A percentile compares a stretch with the other conserved stretches of the same genome.
Conservation (phyloP, 2,113 vertebrate genomes). For the Pterophyllum scalare region DNA sequence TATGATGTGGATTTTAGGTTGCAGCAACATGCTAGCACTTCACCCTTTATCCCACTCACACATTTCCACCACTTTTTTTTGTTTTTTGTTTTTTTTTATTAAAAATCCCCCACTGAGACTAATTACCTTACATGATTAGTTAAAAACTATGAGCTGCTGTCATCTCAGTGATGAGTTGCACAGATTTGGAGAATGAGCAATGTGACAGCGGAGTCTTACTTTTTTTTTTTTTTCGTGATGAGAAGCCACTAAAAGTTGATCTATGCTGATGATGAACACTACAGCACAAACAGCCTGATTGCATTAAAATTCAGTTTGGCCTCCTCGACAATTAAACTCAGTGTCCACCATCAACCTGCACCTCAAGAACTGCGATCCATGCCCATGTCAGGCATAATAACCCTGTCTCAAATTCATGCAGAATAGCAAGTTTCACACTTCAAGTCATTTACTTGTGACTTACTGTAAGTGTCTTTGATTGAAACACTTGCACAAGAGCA, state of each 20-base stretch:
- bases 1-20: background rate
- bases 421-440: background rate
- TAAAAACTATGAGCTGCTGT: conserved; percentile 19
- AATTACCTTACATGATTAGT: conserved; percentile 19
- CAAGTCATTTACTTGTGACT: background rate
- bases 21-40: background rate
- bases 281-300: conserved; percentile 2
- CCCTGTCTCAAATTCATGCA: background rate
- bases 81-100: background rate
- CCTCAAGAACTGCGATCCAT: background rate
- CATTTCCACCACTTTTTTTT: background rate
- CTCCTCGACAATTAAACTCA: background rate
- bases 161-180: background rate
- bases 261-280: background rate
- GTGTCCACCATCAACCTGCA: background rate
- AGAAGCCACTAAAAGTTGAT: background rate
- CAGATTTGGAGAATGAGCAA: background rate
- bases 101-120: conserved; percentile 7
- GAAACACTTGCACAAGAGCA: background rate
- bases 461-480: conserved; percentile 3
- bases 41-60: background rate
- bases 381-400: background rate
- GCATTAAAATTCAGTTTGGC: conserved; percentile 23
- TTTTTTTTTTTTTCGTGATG: background rate
- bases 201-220: background rate